Evolutionary conservation across 2,797 vertebrate genomes (phyloP).

Genomic region (Tokudaia tokunoshimensis): DNA sequence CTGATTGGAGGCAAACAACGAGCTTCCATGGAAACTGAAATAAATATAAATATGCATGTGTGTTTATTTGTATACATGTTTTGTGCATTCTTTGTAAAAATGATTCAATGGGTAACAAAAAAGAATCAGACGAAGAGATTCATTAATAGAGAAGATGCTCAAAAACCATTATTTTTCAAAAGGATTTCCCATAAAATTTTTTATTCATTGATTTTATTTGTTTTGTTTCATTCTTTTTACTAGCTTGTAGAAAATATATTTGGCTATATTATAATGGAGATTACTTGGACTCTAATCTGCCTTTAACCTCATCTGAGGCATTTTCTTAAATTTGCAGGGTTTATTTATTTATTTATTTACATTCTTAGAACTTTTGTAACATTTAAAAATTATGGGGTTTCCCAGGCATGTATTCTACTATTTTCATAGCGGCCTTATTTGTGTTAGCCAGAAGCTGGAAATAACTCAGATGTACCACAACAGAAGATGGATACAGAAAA

Average conservation of each 20-base stretch:
- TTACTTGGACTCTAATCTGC: background rate
- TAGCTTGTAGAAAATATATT: background rate
- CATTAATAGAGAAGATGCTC: background rate
- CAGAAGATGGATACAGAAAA: too few relatives aligned
- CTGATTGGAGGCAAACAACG: conserved; percentile 66
- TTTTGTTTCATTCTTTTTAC: background rate
- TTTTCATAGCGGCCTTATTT: too few relatives aligned
- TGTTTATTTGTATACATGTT: background rate
- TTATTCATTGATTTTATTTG: background rate
- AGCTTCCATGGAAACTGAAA: conserved; percentile 61
- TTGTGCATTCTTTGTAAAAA: conserved; percentile 30
- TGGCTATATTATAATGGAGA: background rate
- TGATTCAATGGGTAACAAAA: background rate
- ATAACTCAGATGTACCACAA: too few relatives aligned
- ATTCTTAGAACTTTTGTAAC: background rate
- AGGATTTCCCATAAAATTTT: conserved; percentile 6
- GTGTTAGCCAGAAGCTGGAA: too few relatives aligned
- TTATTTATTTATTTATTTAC: background rate
- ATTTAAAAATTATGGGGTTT: background rate
- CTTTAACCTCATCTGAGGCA: background rate
- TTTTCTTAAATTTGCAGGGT: background rate
- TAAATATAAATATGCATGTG: conserved; percentile 12
- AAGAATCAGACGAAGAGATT: conserved; percentile 34
- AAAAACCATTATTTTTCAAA: conserved; percentile 28
- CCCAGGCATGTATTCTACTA: too few relatives aligned